Conservation (phyloP, 2,113 vertebrate genomes). For the Esox niger region DNA sequence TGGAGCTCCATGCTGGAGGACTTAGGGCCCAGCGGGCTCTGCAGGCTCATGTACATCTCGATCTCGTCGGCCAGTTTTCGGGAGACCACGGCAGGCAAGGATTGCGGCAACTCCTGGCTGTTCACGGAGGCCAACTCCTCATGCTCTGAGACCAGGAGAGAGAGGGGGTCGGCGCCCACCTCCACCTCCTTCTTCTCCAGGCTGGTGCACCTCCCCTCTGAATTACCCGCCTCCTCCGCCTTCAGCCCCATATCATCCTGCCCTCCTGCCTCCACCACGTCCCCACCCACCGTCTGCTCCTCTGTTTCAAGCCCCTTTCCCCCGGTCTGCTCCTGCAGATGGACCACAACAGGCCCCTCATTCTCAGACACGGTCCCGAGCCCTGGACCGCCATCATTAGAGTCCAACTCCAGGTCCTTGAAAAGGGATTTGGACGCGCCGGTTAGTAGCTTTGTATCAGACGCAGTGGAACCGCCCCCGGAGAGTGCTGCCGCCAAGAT, state of each 20-base stretch:
- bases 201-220: conserved; percentile 25
- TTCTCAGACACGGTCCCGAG: conserved; percentile 60
- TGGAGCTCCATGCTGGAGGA: conserved; percentile 92
- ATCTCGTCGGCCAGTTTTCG: conserved; percentile 96
- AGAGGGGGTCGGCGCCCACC: conserved; percentile 89
- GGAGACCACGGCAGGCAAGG: conserved; percentile 77
- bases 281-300: not conserved
- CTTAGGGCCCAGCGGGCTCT: conserved; percentile 80
- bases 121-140: conserved; percentile 65
- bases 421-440: conserved; percentile 57
- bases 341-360: not conserved
- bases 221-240: conserved; percentile 14
- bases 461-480: conserved; percentile 62
- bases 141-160: conserved; percentile 81
- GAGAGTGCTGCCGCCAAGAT: conserved; percentile 87
- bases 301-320: conserved; percentile 7
- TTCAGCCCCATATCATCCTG: not conserved
- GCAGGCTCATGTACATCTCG: conserved; percentile 95
- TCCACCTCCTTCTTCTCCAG: conserved; percentile 88
- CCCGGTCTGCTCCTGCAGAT: conserved; percentile 38
- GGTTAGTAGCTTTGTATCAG: not conserved
- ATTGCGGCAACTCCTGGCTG: conserved; percentile 75
- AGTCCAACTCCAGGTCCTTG: conserved; percentile 62
- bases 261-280: conserved; percentile 42
- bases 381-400: conserved; percentile 47